A percentile compares a stretch with the other conserved stretches of the same genome.
Conservation (phyloP, 1,140 invertebrate species). For the Spodoptera litura region DNA sequence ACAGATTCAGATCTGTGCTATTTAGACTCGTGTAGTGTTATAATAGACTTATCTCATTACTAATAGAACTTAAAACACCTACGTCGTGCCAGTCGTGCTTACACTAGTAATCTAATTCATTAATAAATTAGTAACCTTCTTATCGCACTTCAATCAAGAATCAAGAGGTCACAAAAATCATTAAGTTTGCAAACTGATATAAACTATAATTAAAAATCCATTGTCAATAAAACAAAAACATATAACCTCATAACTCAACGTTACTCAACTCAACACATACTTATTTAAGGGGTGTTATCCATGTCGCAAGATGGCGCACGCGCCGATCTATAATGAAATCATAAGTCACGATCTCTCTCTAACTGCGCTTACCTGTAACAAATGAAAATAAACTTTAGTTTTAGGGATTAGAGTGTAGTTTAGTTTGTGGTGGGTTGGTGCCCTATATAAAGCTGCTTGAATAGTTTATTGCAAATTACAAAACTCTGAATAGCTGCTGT, state of each 20-base stretch:
- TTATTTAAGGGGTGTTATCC: constrained; percentile 53
- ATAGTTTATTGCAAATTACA: constrained; percentile 45
- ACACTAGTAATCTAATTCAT: too few species aligned
- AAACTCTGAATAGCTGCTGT: constrained; percentile 29
- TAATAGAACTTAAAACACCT: too few species aligned
- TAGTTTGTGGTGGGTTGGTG: neutral
- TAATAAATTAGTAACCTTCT: too few species aligned
- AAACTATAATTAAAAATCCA: constrained; percentile 30
- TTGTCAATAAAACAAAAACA: constrained; percentile 24
- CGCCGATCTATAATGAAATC: constrained; percentile 72
- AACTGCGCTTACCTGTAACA: constrained; percentile 49
- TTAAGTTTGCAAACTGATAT: constrained; percentile 11
- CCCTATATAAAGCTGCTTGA: constrained; percentile 22
- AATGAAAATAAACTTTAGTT: constrained; percentile 14
- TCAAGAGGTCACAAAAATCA: constrained; percentile 1
- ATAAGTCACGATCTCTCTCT: constrained; percentile 72
- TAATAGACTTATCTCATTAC: too few species aligned
- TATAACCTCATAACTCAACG: constrained; percentile 21
- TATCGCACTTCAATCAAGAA: neutral
- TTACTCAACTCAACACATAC: constrained; percentile 35
- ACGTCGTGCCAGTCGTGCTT: too few species aligned
- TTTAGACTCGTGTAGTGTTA: too few species aligned
- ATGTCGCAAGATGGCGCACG: constrained; percentile 69
- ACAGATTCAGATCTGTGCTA: too few species aligned
- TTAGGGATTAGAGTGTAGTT: neutral